A percentile compares a stretch with the other conserved stretches of the same genome.
Evolutionary conservation across 2,888 invertebrate genomes (phyloP).

Genomic region (Melanchra persicariae): DNA sequence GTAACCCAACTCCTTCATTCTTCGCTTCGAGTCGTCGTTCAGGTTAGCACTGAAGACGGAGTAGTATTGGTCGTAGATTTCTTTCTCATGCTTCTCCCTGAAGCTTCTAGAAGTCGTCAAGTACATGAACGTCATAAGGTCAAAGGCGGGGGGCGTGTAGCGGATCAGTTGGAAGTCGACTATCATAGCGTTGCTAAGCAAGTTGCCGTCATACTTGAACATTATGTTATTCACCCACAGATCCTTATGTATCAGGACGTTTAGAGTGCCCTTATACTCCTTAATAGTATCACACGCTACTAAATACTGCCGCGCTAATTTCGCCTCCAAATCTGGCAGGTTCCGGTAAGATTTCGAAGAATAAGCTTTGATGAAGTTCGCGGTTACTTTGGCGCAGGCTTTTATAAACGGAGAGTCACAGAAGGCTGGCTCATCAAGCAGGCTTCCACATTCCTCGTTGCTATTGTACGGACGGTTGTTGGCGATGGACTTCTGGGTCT

Average conservation of each 20-base stretch:
- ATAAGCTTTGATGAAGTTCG: slow-evolving; percentile 75
- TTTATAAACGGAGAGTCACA: slow-evolving; percentile 77
- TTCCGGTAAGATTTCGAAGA: slow-evolving; percentile 71
- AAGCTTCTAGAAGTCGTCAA: slow-evolving; percentile 77
- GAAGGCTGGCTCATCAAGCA: slow-evolving; percentile 76
- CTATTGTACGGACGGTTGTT: slow-evolving; percentile 67
- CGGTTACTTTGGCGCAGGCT: slow-evolving; percentile 77
- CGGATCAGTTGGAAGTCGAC: slow-evolving; percentile 83
- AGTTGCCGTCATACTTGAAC: slow-evolving; percentile 76
- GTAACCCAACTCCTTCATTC: slow-evolving; percentile 71
- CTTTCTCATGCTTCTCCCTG: slow-evolving; percentile 73
- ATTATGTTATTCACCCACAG: slow-evolving; percentile 85
- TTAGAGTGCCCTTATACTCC: slow-evolving; percentile 74
- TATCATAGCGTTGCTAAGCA: slow-evolving; percentile 76
- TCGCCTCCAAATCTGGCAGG: slow-evolving; percentile 70
- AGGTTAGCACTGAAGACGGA: slow-evolving; percentile 71
- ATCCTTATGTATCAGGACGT: slow-evolving; percentile 83
- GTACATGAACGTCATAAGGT: slow-evolving; percentile 78
- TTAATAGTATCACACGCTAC: slow-evolving; percentile 75
- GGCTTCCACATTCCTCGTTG: slow-evolving; percentile 69
- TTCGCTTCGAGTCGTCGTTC: slow-evolving; percentile 68
- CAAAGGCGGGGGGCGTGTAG: slow-evolving; percentile 84
- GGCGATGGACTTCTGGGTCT: slow-evolving; percentile 68
- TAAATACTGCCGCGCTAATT: slow-evolving; percentile 69
- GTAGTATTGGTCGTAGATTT: slow-evolving; percentile 76